Percentiles rank a stretch among this genome's conserved stretches.
phyloP scores from a whole-genome alignment of 2,888 invertebrate species.

The Caenorhabditis drosophilae region DNA sequence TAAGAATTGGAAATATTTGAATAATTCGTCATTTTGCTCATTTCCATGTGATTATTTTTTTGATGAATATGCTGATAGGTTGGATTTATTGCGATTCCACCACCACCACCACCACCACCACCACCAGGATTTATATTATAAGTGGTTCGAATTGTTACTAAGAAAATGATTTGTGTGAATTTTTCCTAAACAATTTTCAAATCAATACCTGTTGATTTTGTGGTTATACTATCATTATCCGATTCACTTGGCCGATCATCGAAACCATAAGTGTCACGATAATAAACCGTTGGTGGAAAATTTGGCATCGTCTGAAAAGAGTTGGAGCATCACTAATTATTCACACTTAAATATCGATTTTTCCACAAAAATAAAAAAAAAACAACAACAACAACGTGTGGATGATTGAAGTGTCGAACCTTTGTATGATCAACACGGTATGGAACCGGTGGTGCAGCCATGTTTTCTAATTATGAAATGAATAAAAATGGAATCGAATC shows the following conservation, averaged over 20 bases:
- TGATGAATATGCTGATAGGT: conserved; percentile 39
- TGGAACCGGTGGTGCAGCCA: conserved; percentile 50
- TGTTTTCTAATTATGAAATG: too few species aligned
- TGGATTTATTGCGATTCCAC: conserved; percentile 38
- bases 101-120: conserved; percentile 26
- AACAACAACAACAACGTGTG: neutral
- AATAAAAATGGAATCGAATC: conserved; percentile 42
- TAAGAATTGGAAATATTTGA: conserved; percentile 48
- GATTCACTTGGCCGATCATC: conserved; percentile 41
- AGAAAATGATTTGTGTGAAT: too few species aligned
- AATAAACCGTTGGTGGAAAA: conserved; percentile 66
- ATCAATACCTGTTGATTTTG: conserved; percentile 30
- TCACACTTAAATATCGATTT: too few species aligned
- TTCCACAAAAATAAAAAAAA: conserved; percentile 2
- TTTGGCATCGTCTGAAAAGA: conserved; percentile 48
- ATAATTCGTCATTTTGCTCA: conserved; percentile 43
- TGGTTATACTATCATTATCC: conserved; percentile 44
- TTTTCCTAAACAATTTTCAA: neutral
- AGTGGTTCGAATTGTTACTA: conserved; percentile 37
- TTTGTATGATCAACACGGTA: conserved; percentile 33
- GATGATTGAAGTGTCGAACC: conserved; percentile 9
- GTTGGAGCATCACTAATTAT: too few species aligned
- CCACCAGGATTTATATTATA: conserved; percentile 35
- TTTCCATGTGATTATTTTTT: conserved; percentile 34
- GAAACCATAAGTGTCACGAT: conserved; percentile 62